A percentile compares a stretch with the other conserved stretches of the same genome.
Conservation (phyloP, 2,888 invertebrate species). For the Mesorhabditis spiculigera region DNA sequence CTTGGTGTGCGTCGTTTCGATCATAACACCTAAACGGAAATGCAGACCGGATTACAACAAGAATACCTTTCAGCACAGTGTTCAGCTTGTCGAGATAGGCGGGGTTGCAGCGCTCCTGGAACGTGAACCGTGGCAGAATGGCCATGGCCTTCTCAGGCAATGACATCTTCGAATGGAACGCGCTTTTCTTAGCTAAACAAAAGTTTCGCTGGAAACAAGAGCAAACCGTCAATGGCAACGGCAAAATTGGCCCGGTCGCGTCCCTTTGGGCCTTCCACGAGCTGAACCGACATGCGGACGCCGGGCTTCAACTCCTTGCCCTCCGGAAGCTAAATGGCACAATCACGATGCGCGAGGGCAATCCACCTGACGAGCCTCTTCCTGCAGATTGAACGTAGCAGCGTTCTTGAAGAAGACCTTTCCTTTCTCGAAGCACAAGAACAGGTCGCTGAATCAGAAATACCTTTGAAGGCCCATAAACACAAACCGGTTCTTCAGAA, state of each 20-base stretch:
- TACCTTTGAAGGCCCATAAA: not conserved
- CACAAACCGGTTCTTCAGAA: not conserved
- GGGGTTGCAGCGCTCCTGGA: not conserved
- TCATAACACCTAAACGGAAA: not conserved
- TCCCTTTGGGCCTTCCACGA: slow-evolving; percentile 19
- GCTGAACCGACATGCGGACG: slow-evolving; percentile 7
- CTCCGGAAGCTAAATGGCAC: not conserved
- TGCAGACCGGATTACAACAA: too few relatives aligned
- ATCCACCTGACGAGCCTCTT: not conserved
- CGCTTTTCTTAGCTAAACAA: not conserved
- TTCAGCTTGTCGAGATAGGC: not conserved
- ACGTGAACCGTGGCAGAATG: not conserved
- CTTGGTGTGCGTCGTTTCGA: not conserved
- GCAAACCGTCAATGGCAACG: slow-evolving; percentile 12
- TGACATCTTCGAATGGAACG: not conserved
- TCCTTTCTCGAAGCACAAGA: not conserved
- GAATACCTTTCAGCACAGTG: slow-evolving; percentile 6
- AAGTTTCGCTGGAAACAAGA: not conserved
- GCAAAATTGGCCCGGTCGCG: slow-evolving; percentile 11
- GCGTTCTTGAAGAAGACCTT: not conserved
- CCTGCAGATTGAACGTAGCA: slow-evolving; percentile 8
- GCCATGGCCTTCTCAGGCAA: not conserved
- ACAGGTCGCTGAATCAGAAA: not conserved
- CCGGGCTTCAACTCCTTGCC: slow-evolving; percentile 11
- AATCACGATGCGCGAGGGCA: slow-evolving; percentile 4